Percentiles rank a stretch among this genome's conserved stretches.
Conservation (phyloP, 2,113 vertebrate species). For the Melanostigma gelatinosum region DNA sequence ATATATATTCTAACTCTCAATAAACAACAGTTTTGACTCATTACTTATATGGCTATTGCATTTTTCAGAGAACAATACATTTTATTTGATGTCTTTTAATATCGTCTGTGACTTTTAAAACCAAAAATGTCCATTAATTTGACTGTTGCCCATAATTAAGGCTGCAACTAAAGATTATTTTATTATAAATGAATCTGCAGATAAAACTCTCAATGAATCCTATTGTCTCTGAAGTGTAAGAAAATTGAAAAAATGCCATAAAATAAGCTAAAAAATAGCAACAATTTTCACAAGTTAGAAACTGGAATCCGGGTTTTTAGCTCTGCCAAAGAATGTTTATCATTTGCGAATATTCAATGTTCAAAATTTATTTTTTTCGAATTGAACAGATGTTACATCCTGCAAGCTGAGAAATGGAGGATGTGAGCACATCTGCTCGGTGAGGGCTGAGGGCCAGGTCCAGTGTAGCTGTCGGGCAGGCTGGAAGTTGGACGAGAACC, state of each 20-base stretch:
- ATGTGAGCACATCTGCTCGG: slow-evolving; percentile 78
- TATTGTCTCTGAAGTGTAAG: not conserved
- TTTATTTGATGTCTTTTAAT: not conserved
- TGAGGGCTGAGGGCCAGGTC: slow-evolving; percentile 68
- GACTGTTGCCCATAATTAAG: not conserved
- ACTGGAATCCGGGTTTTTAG: not conserved
- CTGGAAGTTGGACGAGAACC: slow-evolving; percentile 77
- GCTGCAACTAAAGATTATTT: not conserved
- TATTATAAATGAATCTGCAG: not conserved
- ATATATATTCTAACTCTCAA: not conserved
- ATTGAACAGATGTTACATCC: slow-evolving; percentile 76
- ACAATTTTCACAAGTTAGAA: not conserved
- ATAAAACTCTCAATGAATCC: not conserved
- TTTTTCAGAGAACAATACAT: not conserved
- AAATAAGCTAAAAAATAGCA: not conserved
- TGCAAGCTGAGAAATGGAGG: slow-evolving; percentile 84
- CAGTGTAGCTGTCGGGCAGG: slow-evolving; percentile 81
- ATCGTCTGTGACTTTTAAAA: not conserved
- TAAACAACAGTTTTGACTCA: not conserved
- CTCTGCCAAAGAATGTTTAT: not conserved
- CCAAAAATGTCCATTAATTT: not conserved
- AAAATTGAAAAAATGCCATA: not conserved
- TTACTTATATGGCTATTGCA: not conserved
- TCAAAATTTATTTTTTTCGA: not conserved
- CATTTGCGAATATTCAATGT: not conserved